Percentiles rank a stretch among this genome's conserved stretches.
These are phyloP conservation scores for Rhizoglyphus robini DNA, from an alignment of 1,140 invertebrate species.

Conservation along the genomic window DNA sequence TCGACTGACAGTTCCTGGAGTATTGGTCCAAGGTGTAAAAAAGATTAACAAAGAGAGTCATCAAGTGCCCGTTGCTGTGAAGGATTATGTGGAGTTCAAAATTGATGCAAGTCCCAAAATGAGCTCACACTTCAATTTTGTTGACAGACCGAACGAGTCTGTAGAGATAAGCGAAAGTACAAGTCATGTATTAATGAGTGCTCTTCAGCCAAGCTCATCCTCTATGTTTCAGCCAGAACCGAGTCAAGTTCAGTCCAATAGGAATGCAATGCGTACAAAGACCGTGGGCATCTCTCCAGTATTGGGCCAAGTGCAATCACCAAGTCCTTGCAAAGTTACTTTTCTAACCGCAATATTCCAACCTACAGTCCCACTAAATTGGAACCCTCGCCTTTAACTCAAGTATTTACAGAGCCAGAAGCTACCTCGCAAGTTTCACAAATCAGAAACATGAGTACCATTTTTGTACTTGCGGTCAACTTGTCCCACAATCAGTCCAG, in stretches of 20 bases:
- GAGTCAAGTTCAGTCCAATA: neutral
- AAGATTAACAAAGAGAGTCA: neutral
- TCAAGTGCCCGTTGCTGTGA: neutral
- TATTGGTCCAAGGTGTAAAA: neutral
- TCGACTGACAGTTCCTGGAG: neutral
- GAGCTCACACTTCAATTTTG: too few species aligned
- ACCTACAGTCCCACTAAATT: neutral
- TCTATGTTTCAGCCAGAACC: too few species aligned
- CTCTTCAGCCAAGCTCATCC: too few species aligned
- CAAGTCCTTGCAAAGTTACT: neutral
- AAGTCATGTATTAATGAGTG: too few species aligned
- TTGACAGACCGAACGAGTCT: too few species aligned
- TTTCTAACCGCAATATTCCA: neutral
- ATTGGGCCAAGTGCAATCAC: neutral
- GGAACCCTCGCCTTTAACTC: too few species aligned
- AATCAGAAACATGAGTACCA: slow-evolving; percentile 41
- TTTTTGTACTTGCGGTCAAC: too few species aligned
- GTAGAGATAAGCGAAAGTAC: too few species aligned
- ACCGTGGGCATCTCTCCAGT: neutral
- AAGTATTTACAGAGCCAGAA: too few species aligned
- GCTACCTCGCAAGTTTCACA: too few species aligned
- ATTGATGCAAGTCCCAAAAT: neutral
- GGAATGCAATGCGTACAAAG: neutral
- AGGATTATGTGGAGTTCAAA: neutral
- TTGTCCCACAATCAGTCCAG: too few species aligned